Conservation (phyloP, 2,113 vertebrate species). For the Lipotes vexillifer region DNA sequence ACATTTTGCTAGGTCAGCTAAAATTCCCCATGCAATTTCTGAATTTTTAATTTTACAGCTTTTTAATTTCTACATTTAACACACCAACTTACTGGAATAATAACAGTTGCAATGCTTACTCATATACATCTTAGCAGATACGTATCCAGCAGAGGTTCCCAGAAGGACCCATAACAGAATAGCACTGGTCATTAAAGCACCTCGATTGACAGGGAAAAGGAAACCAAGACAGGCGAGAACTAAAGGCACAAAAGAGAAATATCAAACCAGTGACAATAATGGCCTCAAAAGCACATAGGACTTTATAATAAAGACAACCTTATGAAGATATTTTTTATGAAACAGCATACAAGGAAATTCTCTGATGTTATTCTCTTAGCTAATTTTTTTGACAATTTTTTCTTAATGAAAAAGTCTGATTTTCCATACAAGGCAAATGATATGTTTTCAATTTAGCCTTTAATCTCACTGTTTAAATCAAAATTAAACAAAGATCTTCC, state of each 20-base stretch:
- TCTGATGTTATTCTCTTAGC: background rate
- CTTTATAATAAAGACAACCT: background rate
- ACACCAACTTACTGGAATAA: background rate
- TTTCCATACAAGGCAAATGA: background rate
- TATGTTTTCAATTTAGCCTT: background rate
- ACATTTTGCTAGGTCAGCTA: background rate
- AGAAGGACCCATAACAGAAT: conserved; percentile 90
- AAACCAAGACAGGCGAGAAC: conserved; percentile 91
- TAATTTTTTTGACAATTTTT: background rate
- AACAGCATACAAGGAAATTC: background rate
- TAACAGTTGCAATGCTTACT: conserved; percentile 78
- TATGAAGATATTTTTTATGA: background rate
- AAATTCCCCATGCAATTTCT: conserved; percentile 1
- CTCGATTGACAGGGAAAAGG: conserved; percentile 88
- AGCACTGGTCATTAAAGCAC: conserved; percentile 90
- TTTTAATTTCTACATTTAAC: conserved; percentile 50
- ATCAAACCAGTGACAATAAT: background rate
- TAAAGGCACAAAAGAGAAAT: conserved; percentile 45
- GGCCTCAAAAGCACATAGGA: background rate
- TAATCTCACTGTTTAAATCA: background rate
- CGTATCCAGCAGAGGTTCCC: conserved; percentile 87
- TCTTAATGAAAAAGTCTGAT: conserved; percentile 15
- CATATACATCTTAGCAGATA: conserved; percentile 91
- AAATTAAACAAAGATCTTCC: background rate
- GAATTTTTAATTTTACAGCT: background rate